phyloP scores from a whole-genome alignment of 1,140 invertebrate genomes.

The Pogonomyrmex californicus region DNA sequence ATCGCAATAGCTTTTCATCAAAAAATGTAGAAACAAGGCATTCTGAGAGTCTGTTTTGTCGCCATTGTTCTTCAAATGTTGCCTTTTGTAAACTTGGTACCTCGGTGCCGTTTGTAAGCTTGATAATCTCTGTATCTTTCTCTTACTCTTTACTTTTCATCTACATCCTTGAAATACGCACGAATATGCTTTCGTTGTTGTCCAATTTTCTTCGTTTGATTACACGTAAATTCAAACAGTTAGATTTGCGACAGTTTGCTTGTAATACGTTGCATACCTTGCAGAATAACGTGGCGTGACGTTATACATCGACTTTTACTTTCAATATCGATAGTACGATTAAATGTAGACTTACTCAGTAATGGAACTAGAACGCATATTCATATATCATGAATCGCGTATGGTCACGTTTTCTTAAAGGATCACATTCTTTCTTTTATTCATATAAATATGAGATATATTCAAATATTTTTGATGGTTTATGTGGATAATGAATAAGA shows the following conservation, averaged over 20 bases:
- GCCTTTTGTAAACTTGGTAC: not conserved
- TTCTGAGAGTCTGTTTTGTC: not conserved
- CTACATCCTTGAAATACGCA: not conserved
- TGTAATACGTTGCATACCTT: conserved; percentile 62
- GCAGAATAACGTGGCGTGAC: conserved; percentile 74
- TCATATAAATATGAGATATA: not conserved
- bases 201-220: conserved; percentile 35
- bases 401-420: not conserved
- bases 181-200: conserved; percentile 7
- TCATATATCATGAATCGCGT: not conserved
- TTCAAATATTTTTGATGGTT: not conserved
- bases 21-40: not conserved
- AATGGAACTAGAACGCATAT: conserved; percentile 64
- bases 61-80: not conserved
- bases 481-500: not conserved
- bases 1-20: not conserved
- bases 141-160: not conserved
- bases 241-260: conserved; percentile 47
- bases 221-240: not conserved
- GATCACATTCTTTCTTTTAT: not conserved
- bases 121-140: not conserved
- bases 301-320: conserved; percentile 80
- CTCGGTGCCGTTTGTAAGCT: too few relatives aligned
- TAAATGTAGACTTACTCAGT: conserved; percentile 15
- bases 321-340: conserved; percentile 76